Evolutionary conservation across 2,797 vertebrate species (phyloP), one percentile per base, ranked within the genome.

Genomic region (Siniperca scherzeri): DNA sequence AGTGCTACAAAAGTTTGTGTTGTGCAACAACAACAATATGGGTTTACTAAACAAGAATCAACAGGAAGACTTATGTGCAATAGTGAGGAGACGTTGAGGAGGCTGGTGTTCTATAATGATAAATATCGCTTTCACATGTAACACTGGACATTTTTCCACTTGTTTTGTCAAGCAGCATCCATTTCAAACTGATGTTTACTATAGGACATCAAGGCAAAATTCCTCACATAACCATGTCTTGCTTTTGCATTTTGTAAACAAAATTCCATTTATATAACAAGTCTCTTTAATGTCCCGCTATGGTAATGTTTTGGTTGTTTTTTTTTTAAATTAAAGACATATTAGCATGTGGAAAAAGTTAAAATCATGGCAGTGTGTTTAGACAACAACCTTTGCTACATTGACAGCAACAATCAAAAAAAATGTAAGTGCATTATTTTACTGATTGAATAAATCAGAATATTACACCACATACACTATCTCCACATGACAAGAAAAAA

Each of bases 211-310:
- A 76, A 87, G 88, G 79, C 74, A 86, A 82, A 83, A 69, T 53
- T 53, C 12, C 68, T 77, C 42, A 66, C 59, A 42, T 21, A 42
- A 60, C 56, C 48, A 67, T 13, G 19, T 67, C 73, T 82, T 65
- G 30, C 73, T 77, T 82, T 70, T 78, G 59, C 60, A 75, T 76
- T 81, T 80, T 57, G 59, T 84, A 84, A 84, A 88, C 82, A 87
- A 87, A 85, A 78, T 25, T 52, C 6, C 22, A 38, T 83, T 80
- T 67, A 16, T 57, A 66, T 56, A 46, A 38, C n/a, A 74, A 68
- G 40, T 82, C 12, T 75, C 46, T 71, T 70, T 56, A 36, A 27
- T 73, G 50, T 59, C 19, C 61, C 61, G 16, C 46, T 60, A 10
- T 40, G 22, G 77, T 65, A 14, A 74, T 64, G 19, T 36, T 59